Evolutionary conservation across 1,140 invertebrate genomes (phyloP).

Genomic region (Luehdorfia chinensis): DNA sequence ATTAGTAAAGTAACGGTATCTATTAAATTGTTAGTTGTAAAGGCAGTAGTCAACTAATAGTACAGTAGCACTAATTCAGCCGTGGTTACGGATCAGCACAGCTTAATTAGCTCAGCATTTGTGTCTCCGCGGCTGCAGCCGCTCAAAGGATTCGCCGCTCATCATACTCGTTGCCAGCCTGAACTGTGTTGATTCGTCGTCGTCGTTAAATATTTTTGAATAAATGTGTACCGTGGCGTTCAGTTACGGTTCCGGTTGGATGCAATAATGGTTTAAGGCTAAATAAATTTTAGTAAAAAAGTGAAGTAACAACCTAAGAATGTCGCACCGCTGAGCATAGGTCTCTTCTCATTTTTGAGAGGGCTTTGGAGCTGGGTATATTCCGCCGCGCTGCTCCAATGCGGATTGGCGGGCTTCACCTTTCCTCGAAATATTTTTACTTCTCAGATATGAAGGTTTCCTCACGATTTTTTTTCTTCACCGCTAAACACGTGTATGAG

Average conservation of each 20-base stretch:
- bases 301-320: too few species aligned
- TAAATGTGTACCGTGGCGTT: slow-evolving; percentile 24
- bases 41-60: slow-evolving; percentile 32
- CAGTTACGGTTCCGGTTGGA: slow-evolving; percentile 15
- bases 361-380: too few species aligned
- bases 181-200: slow-evolving; percentile 27
- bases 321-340: too few species aligned
- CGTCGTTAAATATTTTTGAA: slow-evolving; percentile 34
- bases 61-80: slow-evolving; percentile 61
- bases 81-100: slow-evolving; percentile 64
- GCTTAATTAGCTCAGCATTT: slow-evolving; percentile 71
- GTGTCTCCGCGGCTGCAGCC: slow-evolving; percentile 46
- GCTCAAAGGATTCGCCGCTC: slow-evolving; percentile 71
- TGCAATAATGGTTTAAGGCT: slow-evolving; percentile 30
- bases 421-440: too few species aligned
- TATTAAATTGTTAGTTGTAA: slow-evolving; percentile 17
- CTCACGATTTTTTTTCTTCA: too few species aligned
- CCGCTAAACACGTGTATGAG: too few species aligned
- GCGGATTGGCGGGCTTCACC: too few species aligned
- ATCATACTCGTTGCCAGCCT: slow-evolving; percentile 49
- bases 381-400: too few species aligned
- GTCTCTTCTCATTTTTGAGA: too few species aligned
- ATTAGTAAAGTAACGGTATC: slow-evolving; percentile 15
- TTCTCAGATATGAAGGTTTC: too few species aligned
- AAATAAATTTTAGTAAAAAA: slow-evolving; percentile 56